Evolutionary conservation across 92 coral and sea anemone species (phyloP), one percentile per base, ranked within the genome.

Genomic region (Galaxea fascicularis): DNA sequence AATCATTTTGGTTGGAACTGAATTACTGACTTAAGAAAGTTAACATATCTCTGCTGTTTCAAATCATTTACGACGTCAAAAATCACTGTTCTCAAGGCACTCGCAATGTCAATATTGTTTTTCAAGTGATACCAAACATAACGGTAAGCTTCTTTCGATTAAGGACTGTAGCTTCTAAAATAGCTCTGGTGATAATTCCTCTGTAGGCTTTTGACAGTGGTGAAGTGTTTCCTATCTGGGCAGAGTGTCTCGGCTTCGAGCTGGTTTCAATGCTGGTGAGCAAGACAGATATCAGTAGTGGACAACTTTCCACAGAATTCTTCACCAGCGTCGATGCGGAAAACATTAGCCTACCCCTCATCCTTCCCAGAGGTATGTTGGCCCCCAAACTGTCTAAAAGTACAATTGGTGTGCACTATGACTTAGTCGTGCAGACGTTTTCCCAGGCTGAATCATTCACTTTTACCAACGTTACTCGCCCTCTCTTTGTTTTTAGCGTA

Each of bases 211-310:
- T 71, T 77, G 93, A 85, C 65, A 54, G 83, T 29, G 93, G 90
- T 20, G 89, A 83, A 83, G 79, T 85, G n/a, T 93, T 93, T 79
- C 97, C 97, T 56, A 85, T 93, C 76, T 93, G 97, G 97, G 95
- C 91, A 16, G 90, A 87, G 68, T 93, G 97, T 59, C 92, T 93
- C 20, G 97, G 97, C 18, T 69, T 91, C 10, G 93, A 93, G 75
- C 68, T 85, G 72, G 44, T 93, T 14, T 52, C 88, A 27, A 60
- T 89, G 35, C 8, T 85, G 45, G 79, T 73, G 39, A 70, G 86
- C 11, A 87, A 79, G 17, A 11, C 28, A 18, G 82, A 72, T 53
- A 39, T 74, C 22, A 80, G 46, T 1, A 41, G 47, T 17, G 91
- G 93, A 71, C 93, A 90, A 79, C 35, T 79, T 25, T 76, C 68